A percentile compares a stretch with the other conserved stretches of the same genome.
Evolutionary conservation across 1,140 invertebrate genomes (phyloP).

Genomic region (Anastrepha ludens): DNA sequence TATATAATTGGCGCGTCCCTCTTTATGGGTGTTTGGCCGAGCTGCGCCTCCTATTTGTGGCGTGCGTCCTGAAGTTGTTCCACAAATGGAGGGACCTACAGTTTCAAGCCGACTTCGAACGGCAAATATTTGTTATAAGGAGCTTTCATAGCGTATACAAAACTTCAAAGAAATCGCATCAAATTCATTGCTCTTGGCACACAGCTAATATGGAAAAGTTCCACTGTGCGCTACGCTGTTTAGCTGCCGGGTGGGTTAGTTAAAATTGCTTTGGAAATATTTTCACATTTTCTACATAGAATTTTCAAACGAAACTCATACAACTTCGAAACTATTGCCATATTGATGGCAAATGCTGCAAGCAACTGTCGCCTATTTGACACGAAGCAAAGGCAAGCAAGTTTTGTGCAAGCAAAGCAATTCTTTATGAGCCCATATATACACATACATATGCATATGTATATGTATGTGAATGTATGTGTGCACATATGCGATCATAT

Average conservation of each 20-base stretch:
- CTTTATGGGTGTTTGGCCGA: too few species aligned
- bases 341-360: conserved; percentile 27
- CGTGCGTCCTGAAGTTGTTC: too few species aligned
- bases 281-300: conserved; percentile 2
- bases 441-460: neutral
- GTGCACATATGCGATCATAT: neutral
- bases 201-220: too few species aligned
- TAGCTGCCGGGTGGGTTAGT: neutral
- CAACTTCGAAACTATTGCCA: conserved; percentile 16
- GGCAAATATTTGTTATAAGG: too few species aligned
- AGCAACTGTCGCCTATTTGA: neutral
- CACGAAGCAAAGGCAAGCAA: neutral
- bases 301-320: neutral
- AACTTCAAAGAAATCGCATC: too few species aligned
- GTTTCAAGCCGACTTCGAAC: too few species aligned
- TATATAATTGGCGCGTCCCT: too few species aligned
- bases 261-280: conserved; percentile 10
- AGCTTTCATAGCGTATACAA: too few species aligned
- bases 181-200: too few species aligned
- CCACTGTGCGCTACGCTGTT: too few species aligned
- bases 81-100: too few species aligned
- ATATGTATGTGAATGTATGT: neutral
- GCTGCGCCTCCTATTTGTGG: too few species aligned
- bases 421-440: neutral
- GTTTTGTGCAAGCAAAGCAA: neutral